Evolutionary conservation across 2,113 vertebrate genomes (phyloP).

Genomic region (Cacatua alba): DNA sequence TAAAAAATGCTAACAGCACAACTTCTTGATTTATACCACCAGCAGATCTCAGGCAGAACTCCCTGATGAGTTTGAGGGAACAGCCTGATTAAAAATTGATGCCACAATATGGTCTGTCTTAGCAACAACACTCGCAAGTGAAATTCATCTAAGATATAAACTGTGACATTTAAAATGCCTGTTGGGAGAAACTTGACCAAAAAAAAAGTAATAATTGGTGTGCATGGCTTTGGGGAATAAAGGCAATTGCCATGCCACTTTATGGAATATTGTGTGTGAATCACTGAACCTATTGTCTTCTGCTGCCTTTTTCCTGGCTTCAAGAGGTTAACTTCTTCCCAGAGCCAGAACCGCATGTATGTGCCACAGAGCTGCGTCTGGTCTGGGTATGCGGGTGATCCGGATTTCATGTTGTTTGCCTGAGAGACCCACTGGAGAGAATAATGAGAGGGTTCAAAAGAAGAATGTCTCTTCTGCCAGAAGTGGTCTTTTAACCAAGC

Average conservation of each 20-base stretch:
- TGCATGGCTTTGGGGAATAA: background rate
- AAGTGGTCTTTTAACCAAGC: slow-evolving; percentile 20
- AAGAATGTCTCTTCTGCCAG: slow-evolving; percentile 10
- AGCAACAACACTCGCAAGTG: slow-evolving; percentile 34
- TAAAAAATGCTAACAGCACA: slow-evolving; percentile 28
- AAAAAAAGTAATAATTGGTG: background rate
- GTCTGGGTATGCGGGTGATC: background rate
- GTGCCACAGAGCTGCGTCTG: slow-evolving; percentile 26
- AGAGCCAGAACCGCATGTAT: fast-evolving
- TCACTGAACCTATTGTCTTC: slow-evolving; percentile 2
- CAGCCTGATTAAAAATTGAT: slow-evolving; percentile 65
- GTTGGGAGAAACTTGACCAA: slow-evolving; percentile 7
- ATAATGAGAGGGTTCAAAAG: slow-evolving; percentile 27
- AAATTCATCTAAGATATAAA: slow-evolving; percentile 43
- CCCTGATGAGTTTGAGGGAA: slow-evolving; percentile 45
- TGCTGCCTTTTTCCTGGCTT: slow-evolving; percentile 19
- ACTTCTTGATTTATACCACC: slow-evolving; percentile 12
- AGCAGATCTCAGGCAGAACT: slow-evolving; percentile 19
- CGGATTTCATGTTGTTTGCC: background rate
- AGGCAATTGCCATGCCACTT: background rate
- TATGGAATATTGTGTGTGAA: background rate
- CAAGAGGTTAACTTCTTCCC: slow-evolving; percentile 47
- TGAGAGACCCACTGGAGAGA: background rate
- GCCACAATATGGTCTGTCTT: slow-evolving; percentile 55
- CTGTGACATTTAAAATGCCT: slow-evolving; percentile 1